These are phyloP conservation scores for Cryptotermes secundus DNA, from an alignment of 1,140 invertebrate species.

Conservation along the genomic window DNA sequence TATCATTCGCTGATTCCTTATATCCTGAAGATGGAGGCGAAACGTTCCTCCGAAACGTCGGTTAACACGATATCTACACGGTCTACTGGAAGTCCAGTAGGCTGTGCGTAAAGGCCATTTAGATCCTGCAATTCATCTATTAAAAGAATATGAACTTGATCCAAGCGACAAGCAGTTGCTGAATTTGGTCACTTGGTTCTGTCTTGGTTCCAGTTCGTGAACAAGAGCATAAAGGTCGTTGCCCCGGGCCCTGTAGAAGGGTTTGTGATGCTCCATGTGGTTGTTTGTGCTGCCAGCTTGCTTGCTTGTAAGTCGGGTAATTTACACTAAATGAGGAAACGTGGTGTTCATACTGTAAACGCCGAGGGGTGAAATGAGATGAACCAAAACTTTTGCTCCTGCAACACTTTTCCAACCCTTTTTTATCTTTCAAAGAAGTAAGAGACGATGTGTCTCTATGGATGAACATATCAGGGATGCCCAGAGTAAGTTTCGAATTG, in stretches of 20 bases:
- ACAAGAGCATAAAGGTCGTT: neutral
- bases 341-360: neutral
- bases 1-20: too few relatives aligned
- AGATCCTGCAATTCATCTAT: too few relatives aligned
- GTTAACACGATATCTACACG: too few relatives aligned
- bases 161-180: too few relatives aligned
- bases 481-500: neutral
- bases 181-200: too few relatives aligned
- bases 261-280: neutral
- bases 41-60: too few relatives aligned
- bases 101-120: too few relatives aligned
- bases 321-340: conserved; percentile 19
- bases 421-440: neutral
- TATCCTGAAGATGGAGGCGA: too few relatives aligned
- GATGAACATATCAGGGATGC: neutral
- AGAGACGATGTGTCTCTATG: neutral
- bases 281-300: neutral
- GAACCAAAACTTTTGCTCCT: conserved; percentile 16
- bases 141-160: too few relatives aligned
- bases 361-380: conserved; percentile 17
- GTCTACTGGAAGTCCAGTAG: too few relatives aligned
- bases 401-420: conserved; percentile 15
- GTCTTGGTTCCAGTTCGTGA: too few relatives aligned
- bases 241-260: neutral
- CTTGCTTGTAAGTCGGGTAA: conserved; percentile 18